Conservation (phyloP, 2,888 invertebrate species). For the Stenichneumon culpator region DNA sequence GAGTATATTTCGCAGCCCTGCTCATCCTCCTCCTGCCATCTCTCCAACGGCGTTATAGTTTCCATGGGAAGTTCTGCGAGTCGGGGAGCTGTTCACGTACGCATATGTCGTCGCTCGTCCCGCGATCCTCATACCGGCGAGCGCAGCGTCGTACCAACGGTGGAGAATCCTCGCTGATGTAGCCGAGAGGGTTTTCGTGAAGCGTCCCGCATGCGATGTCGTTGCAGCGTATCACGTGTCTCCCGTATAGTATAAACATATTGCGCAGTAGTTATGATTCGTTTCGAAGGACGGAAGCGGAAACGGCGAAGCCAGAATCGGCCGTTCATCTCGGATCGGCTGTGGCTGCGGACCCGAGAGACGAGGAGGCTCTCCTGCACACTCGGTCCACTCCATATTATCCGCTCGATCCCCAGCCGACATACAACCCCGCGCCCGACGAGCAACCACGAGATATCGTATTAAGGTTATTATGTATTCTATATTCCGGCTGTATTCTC, state of each 20-base stretch:
- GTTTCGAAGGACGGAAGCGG: slow-evolving; percentile 7
- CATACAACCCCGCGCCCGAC: slow-evolving; percentile 27
- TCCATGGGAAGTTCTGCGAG: slow-evolving; percentile 9
- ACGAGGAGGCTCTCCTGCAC: slow-evolving; percentile 59
- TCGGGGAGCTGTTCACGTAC: slow-evolving; percentile 49
- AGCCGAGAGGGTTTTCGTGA: background rate
- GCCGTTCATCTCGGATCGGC: slow-evolving; percentile 60
- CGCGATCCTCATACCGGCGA: slow-evolving; percentile 33
- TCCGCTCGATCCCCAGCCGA: slow-evolving; percentile 5
- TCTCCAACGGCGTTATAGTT: slow-evolving; percentile 12
- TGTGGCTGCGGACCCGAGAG: slow-evolving; percentile 5
- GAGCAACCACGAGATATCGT: slow-evolving; percentile 57
- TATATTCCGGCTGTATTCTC: slow-evolving; percentile 62
- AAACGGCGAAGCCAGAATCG: slow-evolving; percentile 22
- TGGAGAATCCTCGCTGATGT: background rate
- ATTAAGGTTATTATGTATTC: slow-evolving; percentile 67
- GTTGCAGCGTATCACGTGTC: slow-evolving; percentile 53
- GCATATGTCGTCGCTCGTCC: slow-evolving; percentile 60
- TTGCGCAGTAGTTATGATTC: slow-evolving; percentile 47
- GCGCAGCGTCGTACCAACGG: slow-evolving; percentile 11
- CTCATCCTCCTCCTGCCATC: slow-evolving; percentile 18
- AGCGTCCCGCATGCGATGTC: background rate
- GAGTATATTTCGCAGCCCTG: slow-evolving; percentile 33
- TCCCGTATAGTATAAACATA: slow-evolving; percentile 48
- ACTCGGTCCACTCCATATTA: slow-evolving; percentile 65